Conservation (phyloP, 2,888 invertebrate species). For the Iselma pallidipennis region DNA sequence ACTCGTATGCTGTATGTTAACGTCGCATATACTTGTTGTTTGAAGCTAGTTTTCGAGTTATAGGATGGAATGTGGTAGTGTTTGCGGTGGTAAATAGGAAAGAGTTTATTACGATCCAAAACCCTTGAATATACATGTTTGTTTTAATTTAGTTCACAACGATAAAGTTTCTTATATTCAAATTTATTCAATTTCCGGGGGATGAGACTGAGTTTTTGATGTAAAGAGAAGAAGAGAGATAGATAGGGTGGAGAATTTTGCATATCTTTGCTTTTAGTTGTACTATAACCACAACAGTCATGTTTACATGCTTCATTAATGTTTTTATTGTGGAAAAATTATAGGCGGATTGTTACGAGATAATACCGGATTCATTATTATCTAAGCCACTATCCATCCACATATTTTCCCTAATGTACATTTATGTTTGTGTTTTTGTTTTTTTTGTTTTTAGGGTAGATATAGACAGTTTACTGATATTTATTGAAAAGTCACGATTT, state of each 20-base stretch:
- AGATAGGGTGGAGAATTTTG: constrained; percentile 20
- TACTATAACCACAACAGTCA: too few species aligned
- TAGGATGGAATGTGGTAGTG: neutral
- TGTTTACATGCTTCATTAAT: constrained; percentile 17
- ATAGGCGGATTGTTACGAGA: neutral
- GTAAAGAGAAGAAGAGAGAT: neutral
- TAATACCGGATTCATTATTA: neutral
- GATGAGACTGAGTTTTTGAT: neutral
- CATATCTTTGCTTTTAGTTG: constrained; percentile 24
- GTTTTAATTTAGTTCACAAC: constrained; percentile 24
- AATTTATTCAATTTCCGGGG: constrained; percentile 28
- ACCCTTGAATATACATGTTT: constrained; percentile 29
- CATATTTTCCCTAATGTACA: constrained; percentile 10
- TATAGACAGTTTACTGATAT: constrained; percentile 41
- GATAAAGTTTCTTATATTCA: constrained; percentile 29
- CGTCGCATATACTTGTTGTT: constrained; percentile 8
- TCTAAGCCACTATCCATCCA: neutral
- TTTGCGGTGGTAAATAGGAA: neutral
- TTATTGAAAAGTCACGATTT: constrained; percentile 17
- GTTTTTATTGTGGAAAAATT: constrained; percentile 9
- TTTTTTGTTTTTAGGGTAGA: constrained; percentile 40
- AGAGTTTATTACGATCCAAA: constrained; percentile 13
- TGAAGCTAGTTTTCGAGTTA: constrained; percentile 21
- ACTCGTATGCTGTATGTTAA: constrained; percentile 7
- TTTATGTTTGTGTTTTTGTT: constrained; percentile 25